Conservation (phyloP, 1,140 invertebrate species). For the Rhopalosiphum maidis region DNA sequence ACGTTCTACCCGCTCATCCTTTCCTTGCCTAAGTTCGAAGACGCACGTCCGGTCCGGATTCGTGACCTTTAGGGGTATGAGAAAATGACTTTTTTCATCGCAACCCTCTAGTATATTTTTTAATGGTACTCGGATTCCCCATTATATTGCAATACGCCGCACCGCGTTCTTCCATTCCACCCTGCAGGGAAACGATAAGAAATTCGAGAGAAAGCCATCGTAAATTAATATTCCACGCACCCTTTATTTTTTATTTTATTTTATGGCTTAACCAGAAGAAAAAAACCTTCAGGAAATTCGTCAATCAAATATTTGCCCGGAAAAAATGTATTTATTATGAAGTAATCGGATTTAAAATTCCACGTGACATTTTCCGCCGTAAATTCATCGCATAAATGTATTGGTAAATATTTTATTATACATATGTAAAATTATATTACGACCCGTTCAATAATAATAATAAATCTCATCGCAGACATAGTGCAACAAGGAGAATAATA, state of each 20-base stretch:
- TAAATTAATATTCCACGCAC: constrained; percentile 34
- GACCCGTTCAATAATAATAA: constrained; percentile 7
- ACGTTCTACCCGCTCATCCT: neutral
- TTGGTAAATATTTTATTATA: neutral
- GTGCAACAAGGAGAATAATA: neutral
- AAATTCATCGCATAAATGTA: neutral
- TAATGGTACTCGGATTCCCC: constrained; percentile 48
- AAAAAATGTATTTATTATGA: neutral
- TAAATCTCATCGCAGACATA: neutral
- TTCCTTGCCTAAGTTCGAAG: constrained; percentile 1
- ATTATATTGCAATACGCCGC: constrained; percentile 27
- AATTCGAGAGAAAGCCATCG: constrained; percentile 30
- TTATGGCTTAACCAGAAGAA: neutral
- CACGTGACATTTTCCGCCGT: neutral
- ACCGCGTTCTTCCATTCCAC: neutral
- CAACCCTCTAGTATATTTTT: constrained; percentile 34
- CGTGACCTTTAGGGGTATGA: constrained; percentile 44
- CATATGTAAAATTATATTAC: constrained; percentile 24
- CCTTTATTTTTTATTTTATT: constrained; percentile 16
- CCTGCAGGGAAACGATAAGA: neutral
- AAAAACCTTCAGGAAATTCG: constrained; percentile 17
- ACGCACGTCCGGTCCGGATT: constrained; percentile 50
- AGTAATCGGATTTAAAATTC: constrained; percentile 17
- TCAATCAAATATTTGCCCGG: constrained; percentile 38
- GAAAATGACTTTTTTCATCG: constrained; percentile 31